Conservation (phyloP, 2,888 invertebrate genomes). For the Plebejus argus region DNA sequence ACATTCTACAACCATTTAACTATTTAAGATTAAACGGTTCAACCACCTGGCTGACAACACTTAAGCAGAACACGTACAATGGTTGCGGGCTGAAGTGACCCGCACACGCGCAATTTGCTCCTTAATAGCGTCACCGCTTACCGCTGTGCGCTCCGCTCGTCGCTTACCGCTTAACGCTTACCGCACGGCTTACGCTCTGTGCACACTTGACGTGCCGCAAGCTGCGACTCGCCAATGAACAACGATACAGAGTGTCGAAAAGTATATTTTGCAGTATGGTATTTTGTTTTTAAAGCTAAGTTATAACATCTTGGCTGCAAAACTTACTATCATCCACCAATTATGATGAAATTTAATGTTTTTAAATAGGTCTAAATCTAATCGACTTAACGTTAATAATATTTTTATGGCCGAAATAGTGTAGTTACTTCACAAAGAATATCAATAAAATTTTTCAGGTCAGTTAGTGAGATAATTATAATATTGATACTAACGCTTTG, state of each 20-base stretch:
- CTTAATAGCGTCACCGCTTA: slow-evolving; percentile 11
- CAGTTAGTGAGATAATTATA: no score
- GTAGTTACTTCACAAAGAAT: no score
- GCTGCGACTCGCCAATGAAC: background rate
- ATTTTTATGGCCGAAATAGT: no score
- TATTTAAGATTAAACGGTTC: slow-evolving; percentile 30
- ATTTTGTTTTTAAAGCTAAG: no score
- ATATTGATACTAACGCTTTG: no score
- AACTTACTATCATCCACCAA: no score
- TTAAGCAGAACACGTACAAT: slow-evolving; percentile 18
- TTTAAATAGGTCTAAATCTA: no score
- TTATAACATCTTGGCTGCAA: no score
- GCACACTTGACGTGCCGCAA: slow-evolving; percentile 28
- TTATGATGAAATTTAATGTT: no score
- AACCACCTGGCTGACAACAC: slow-evolving; percentile 9
- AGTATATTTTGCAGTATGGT: background rate
- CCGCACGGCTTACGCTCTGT: slow-evolving; percentile 21
- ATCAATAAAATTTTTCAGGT: no score
- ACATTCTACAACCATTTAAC: slow-evolving; percentile 30
- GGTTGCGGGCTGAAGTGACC: slow-evolving; percentile 2
- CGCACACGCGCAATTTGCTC: slow-evolving; percentile 28
- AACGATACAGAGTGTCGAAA: background rate
- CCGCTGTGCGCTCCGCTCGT: slow-evolving; percentile 6
- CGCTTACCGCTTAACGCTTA: background rate
- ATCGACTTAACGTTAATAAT: no score